Percentiles rank a stretch among this genome's conserved stretches.
Conservation (phyloP, 2,888 invertebrate genomes). For the Invenusta paracnida region DNA sequence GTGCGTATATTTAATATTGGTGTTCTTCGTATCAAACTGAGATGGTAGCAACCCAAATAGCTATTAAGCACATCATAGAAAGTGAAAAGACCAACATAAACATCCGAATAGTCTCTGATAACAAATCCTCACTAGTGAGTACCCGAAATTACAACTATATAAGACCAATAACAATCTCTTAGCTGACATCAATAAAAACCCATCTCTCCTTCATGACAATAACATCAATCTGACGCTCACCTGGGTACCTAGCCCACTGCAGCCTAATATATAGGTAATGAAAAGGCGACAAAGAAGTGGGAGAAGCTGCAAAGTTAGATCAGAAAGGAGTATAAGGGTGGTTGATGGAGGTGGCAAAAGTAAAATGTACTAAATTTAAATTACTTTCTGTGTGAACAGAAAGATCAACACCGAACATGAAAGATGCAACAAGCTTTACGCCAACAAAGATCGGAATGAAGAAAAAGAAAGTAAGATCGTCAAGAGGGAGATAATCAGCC, state of each 20-base stretch:
- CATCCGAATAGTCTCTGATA: neutral
- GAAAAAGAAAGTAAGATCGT: neutral
- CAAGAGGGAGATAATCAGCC: neutral
- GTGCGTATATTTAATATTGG: too few relatives aligned
- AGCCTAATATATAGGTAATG: neutral
- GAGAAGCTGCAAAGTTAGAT: neutral
- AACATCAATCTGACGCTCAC: neutral
- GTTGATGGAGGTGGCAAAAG: neutral
- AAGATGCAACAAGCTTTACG: neutral
- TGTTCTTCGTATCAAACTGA: too few relatives aligned
- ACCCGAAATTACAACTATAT: neutral
- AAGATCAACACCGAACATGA: neutral
- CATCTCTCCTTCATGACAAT: neutral
- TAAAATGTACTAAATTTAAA: neutral
- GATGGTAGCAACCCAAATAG: neutral
- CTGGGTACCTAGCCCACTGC: too few relatives aligned
- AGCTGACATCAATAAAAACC: neutral
- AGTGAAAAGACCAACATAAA: neutral
- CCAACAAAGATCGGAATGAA: neutral
- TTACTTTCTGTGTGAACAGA: too few relatives aligned
- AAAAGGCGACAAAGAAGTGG: neutral
- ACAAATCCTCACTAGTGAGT: neutral
- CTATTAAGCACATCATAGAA: neutral
- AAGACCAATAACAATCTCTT: neutral
- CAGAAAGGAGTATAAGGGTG: neutral